These are phyloP conservation scores for Drosophila lacicola DNA, from an alignment of 2,888 invertebrate genomes.

Conservation along the genomic window DNA sequence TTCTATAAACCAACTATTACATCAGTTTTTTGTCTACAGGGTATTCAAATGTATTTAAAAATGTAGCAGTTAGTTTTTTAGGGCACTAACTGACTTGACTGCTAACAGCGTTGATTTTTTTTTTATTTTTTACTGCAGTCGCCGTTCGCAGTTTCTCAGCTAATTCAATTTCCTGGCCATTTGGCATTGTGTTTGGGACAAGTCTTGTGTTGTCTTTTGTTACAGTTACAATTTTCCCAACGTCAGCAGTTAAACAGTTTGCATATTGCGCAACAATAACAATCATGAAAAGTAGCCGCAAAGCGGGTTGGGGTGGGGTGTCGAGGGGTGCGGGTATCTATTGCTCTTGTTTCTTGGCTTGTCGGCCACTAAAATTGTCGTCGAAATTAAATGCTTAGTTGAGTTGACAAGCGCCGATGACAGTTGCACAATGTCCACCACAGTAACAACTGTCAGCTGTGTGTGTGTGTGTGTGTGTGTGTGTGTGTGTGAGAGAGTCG, in stretches of 20 bases:
- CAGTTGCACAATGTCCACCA: conserved; percentile 73
- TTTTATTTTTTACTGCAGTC: conserved; percentile 5
- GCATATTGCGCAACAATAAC: conserved; percentile 69
- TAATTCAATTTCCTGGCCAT: conserved; percentile 76
- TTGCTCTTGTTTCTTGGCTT: conserved; percentile 41
- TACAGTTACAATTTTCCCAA: conserved; percentile 72
- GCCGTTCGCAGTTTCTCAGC: conserved; percentile 44
- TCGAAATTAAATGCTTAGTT: conserved; percentile 74
- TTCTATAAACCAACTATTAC: neutral
- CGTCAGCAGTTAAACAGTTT: conserved; percentile 71
- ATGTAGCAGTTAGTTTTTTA: conserved; percentile 2
- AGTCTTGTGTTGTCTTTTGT: conserved; percentile 59
- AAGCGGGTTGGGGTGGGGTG: neutral
- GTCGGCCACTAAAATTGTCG: conserved; percentile 71
- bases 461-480: neutral
- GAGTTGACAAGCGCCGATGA: conserved; percentile 63
- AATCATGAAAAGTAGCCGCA: conserved; percentile 32
- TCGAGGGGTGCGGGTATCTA: conserved; percentile 5
- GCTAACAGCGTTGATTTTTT: conserved; percentile 11
- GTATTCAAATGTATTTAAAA: conserved; percentile 5
- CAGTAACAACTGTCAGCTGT: conserved; percentile 40
- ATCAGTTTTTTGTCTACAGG: neutral
- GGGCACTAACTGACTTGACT: conserved; percentile 4
- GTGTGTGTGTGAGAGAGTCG: conserved; percentile 16
- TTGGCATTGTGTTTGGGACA: conserved; percentile 60